Base-by-base conservation (phyloP, 2,113 vertebrate species). In the Dascyllus trimaculatus region DNA sequence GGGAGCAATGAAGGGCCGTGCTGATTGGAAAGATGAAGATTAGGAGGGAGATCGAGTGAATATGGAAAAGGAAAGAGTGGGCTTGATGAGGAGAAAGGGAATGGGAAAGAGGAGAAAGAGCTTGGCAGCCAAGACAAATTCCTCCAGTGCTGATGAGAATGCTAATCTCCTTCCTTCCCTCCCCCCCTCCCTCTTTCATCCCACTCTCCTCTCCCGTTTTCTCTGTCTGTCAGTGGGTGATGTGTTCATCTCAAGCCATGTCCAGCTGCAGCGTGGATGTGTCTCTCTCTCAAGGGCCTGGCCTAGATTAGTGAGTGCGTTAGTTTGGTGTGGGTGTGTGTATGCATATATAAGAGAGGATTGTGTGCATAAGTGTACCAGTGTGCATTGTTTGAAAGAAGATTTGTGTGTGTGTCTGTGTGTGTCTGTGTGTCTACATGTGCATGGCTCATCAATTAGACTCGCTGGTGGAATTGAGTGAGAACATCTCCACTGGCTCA, bases 131-230 rank as follows among this genome's bases (percentile, higher is more conserved):
- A 75, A 89, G 92, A 92, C 78, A 88, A 91, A 93, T 94, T 94
- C 92, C 88, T 92, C 82, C 68, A 74, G 85, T 80, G 86, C 89
- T 93, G 92, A 93, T 89, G 91, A 91, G 93, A 94, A 93, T 93
- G 90, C 91, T 94, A 94, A 94, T 95, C 89, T 89, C 73, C 75
- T 25, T 67, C 53, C 54, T 60, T 66, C 64, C 56, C 67, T 73
- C 58, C 90, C 73, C 86, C 65, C 62, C 65, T 56, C 78, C 69
- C 65, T 40, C 71, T 85, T 82, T 85, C 80, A 81, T 75, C 81
- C 81, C 74, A 54, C 82, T 83, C 56, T 88, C 66, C 81, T 69
- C 78, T 76, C 75, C 79, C 43, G 46, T 63, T 84, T 78, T 71
- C 72, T 86, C 79, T 69, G 82, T 90, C 82, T 75, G 82, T 92